Percentiles rank a stretch among this genome's conserved stretches.
These are phyloP conservation scores for Cotesia chilonis DNA, from an alignment of 1,140 invertebrate genomes.

Conservation along the genomic window DNA sequence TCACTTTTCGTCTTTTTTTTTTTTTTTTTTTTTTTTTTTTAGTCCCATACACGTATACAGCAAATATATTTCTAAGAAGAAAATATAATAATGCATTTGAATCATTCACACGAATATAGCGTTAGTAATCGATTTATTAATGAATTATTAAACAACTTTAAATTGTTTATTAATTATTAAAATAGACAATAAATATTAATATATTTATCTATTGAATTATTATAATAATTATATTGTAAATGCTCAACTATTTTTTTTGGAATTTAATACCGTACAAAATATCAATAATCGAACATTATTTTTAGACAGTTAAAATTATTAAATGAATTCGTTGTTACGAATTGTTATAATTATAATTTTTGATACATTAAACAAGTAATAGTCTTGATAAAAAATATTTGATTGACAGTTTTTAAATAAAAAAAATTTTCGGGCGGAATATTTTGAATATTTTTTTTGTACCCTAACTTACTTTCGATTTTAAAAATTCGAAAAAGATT, in stretches of 20 bases:
- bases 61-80: too few relatives aligned
- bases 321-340: too few relatives aligned
- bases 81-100: too few relatives aligned
- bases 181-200: not conserved
- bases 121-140: not conserved
- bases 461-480: slow-evolving; percentile 4
- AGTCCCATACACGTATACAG: too few relatives aligned
- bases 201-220: not conserved
- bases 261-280: not conserved
- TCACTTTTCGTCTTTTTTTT: too few relatives aligned
- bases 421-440: slow-evolving; percentile 7
- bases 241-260: slow-evolving; percentile 1
- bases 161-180: slow-evolving; percentile 8
- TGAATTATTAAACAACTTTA: slow-evolving; percentile 21
- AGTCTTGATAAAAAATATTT: not conserved
- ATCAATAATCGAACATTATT: slow-evolving; percentile 6
- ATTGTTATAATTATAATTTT: not conserved
- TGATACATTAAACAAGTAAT: not conserved
- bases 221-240: not conserved
- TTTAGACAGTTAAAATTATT: too few relatives aligned
- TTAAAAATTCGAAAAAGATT: not conserved
- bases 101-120: not conserved
- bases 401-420: not conserved
- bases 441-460: not conserved
- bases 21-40: too few relatives aligned